phyloP scores from a whole-genome alignment of 2,113 vertebrate species.

The Psephotus haematonotus region DNA sequence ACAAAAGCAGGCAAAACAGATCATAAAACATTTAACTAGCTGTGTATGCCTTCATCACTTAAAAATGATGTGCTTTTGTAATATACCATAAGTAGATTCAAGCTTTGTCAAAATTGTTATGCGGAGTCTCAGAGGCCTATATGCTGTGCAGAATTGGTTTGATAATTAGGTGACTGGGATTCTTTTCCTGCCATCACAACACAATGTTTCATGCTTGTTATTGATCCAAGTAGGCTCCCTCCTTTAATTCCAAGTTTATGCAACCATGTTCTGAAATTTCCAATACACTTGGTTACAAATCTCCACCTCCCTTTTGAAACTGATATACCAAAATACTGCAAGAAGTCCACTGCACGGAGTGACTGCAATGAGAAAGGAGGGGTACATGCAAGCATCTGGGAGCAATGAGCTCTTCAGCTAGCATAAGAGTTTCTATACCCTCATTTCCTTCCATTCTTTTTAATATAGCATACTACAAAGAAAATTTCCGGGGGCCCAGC shows the following conservation, averaged over 20 bases:
- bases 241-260: background rate
- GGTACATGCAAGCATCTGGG: background rate
- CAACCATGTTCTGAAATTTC: background rate
- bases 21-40: background rate
- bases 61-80: background rate
- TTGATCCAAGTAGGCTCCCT: background rate
- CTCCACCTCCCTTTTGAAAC: background rate
- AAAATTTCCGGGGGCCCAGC: background rate
- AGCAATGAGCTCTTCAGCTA: background rate
- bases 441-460: constrained; percentile 8
- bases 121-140: background rate
- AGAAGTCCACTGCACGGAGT: background rate
- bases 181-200: background rate
- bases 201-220: background rate
- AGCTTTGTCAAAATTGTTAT: background rate
- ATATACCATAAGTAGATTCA: background rate
- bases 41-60: background rate
- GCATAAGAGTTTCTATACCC: background rate
- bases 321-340: background rate
- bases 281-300: background rate
- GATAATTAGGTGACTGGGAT: background rate
- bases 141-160: background rate
- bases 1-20: background rate
- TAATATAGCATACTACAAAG: background rate
- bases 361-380: background rate